Conservation (phyloP, 2,888 invertebrate genomes). For the Napeogenes inachia region DNA sequence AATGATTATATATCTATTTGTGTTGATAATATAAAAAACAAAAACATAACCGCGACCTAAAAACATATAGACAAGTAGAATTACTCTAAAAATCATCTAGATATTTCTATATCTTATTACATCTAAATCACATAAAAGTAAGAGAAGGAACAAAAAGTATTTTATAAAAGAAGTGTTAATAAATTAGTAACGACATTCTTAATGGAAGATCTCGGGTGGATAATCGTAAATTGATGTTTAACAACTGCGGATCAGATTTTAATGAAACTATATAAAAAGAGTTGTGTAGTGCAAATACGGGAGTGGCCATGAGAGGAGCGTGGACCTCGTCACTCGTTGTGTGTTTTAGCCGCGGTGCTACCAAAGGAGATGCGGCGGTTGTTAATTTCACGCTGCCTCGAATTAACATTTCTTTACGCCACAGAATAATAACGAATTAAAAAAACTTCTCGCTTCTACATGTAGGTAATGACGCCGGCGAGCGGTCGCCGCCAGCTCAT, state of each 20-base stretch:
- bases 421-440: constrained; percentile 77
- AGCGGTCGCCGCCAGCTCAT: constrained; percentile 66
- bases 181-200: constrained; percentile 41
- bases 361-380: constrained; percentile 73
- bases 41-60: no score
- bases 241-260: constrained; percentile 60
- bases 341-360: constrained; percentile 74
- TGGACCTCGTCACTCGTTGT: constrained; percentile 74
- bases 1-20: no score
- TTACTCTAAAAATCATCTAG: no score
- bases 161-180: constrained; percentile 5
- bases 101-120: background rate
- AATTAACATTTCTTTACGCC: constrained; percentile 80
- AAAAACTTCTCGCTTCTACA: constrained; percentile 67
- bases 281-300: constrained; percentile 74
- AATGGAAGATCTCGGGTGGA: constrained; percentile 49
- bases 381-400: constrained; percentile 78
- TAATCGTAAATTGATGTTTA: constrained; percentile 66
- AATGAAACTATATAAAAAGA: constrained; percentile 69
- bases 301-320: constrained; percentile 55
- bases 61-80: no score
- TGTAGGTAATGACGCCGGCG: constrained; percentile 69
- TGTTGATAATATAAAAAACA: no score
- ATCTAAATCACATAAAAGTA: background rate
- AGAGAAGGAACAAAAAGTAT: background rate